Evolutionary conservation across 2,797 vertebrate genomes (phyloP), one percentile per base, ranked within the genome.

Genomic region (Molossus molossus): DNA sequence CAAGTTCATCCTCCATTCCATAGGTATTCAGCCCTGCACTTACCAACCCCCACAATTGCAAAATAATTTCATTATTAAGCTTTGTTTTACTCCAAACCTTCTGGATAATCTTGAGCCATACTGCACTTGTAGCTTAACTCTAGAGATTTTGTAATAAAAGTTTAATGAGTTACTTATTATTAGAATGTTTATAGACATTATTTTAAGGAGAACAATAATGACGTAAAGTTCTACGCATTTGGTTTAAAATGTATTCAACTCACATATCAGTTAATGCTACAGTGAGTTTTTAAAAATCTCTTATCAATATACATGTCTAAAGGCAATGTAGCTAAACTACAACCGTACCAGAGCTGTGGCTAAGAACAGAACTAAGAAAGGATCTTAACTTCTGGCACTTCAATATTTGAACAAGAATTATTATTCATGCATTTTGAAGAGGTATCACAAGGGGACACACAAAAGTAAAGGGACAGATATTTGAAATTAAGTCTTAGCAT

Each of bases 151-250:
- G 87, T 84, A 98, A 98, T 97, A 93, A 90, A 96, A 89, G 85
- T 96, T 79, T 95, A 97, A 96, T 96, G 75, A 97, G 97, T 96
- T 72, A 97, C 96, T 96, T 60, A 98, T 97, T 97, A 95, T 14
- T 60, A 90, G 91, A 97, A 81, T 96, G 90, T 97, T 93, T 92
- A 87, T 83, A 84, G 70, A n/a, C 95, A 48, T 97, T 73, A 96
- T 89, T 93, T 94, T 97, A 97, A 94, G 25, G 50, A 94, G 95
- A 97, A 92, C 81, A 92, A 95, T 96, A 96, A 95, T 97, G 95
- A 97, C 91, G 87, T 93, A 93, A 82, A 90, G 73, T 65, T 90
- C 72, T 97, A 91, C 64, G 25, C 13, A 40, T 83, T 95, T 58
- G 87, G 89, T 97, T 96, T 93, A 82, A 92, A 95, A 91, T 9